Base-by-base conservation (phyloP, 2,113 vertebrate species). In the cattle (Bos taurus) region DNA sequence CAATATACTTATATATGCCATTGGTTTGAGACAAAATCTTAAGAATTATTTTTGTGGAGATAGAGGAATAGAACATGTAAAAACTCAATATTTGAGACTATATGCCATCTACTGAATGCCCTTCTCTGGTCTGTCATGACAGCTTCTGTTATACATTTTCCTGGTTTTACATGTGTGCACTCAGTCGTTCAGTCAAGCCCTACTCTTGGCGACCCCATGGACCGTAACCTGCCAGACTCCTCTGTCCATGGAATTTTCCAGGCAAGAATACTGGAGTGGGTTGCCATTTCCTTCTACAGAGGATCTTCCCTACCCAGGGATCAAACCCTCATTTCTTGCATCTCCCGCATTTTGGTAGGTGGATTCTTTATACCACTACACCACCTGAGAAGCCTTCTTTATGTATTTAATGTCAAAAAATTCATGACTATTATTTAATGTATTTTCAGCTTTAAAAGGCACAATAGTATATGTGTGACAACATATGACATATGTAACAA, bases 381-480 rank as follows among this genome's bases (percentile, higher is more conserved):
- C 23, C 71, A 77, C 71, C 71, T 43, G 40, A 40, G 71, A 77
- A 77, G 23, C 23, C 23, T 25, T 77, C 23, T 77, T 77, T 77
- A 77, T 43, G 36, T 40, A 52, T 56, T 26, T n/a, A 84, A 60
- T 77, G 91, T 92, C 60, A 56, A 94, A 91, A 98, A 82, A 90
- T 7, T 62, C 25, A 71, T 92, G 7, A 64, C 80, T 89, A 15
- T 56, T 64, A 86, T 62, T 93, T 56, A 94, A 56, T 86, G 17
- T 82, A 89, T 91, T 86, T 96, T 97, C 43, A 95, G 7, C 50
- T 94, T 43, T 77, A 85, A 96, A 81, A 94, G 52, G n/a, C 16
- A 48, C 40, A 94, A 67, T n/a, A 84, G 28, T 52, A 40, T 57
- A 30, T 30, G 3, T 96, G 43, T 92, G 84, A 91, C 33, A 85